Base-by-base conservation (phyloP, 1,140 invertebrate species). In the Brachionus calyciflorus region DNA sequence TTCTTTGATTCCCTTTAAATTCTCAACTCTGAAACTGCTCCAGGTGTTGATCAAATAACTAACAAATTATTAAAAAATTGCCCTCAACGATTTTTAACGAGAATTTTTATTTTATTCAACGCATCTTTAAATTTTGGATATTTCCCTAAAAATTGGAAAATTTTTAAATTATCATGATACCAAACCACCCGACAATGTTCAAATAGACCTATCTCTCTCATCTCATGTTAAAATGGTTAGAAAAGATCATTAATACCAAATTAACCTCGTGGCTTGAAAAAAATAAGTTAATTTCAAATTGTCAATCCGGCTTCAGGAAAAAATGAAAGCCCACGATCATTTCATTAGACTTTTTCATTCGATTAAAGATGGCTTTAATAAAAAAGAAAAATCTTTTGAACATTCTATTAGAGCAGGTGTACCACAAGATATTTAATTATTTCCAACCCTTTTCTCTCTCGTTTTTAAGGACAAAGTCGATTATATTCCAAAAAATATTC, bases 141-240 rank as follows among this genome's bases (percentile, higher is more conserved):
- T n/a, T 9, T 70, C 3, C 78, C 78, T 12, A 24, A 9, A 10
- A 19, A 17, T 0, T 79, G 79, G 78, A 77, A 69, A 53, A 57
- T 24, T 5, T 60, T 79, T 0, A 53, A 1, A 44, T 73, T 5
- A 55, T 77, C 3, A 78, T 78, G 7, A 51, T 80, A 3, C 44
- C 33, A 6, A 80, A 77, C 17, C 57, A 10, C 30, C 63, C 0
- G 5, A 48, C 0, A 19, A 78, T 3, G 53, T 49, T 75, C 30
- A 1, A 78, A 79, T 30, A 2, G 79, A 19, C 78, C 79, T 0
- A 78, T 79, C 9, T 40, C 26, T 21, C 78, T 80, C 1, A 49
- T 63, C 1, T 57, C 63, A 5, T 78, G 0, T 17, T 70, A 9
- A 77, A 79, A 57, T 1, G 77, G 5, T 3, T 79, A 10, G 79